phyloP scores from a whole-genome alignment of 2,113 vertebrate species.

The Malurus elegans region DNA sequence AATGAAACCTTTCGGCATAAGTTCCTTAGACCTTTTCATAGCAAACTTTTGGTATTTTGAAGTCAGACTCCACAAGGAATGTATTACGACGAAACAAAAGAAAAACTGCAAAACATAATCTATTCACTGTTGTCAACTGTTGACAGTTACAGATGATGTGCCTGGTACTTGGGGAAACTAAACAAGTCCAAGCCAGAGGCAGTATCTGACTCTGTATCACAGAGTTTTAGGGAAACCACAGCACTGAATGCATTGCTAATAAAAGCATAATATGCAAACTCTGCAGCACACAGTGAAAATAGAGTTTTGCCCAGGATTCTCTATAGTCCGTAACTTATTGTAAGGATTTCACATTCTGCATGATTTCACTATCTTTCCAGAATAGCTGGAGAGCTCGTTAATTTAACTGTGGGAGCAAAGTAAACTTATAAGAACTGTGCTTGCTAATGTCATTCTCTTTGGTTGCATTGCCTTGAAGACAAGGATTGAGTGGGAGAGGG shows the following conservation, averaged over 20 bases:
- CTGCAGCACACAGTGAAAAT: neutral
- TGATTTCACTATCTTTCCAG: neutral
- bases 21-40: neutral
- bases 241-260: neutral
- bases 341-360: neutral
- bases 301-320: neutral
- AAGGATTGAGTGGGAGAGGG: neutral
- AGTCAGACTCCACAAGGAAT: neutral
- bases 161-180: neutral
- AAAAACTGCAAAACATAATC: neutral
- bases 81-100: neutral
- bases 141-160: neutral
- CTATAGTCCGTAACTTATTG: neutral
- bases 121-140: neutral
- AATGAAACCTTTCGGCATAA: neutral
- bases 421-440: neutral
- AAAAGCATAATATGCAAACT: neutral
- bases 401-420: slow-evolving; percentile 17
- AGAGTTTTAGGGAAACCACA: neutral
- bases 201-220: neutral
- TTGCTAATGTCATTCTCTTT: neutral
- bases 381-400: neutral
- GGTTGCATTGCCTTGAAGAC: neutral
- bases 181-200: neutral
- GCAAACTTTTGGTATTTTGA: neutral